These are phyloP conservation scores for Listrodromus nycthemerus DNA, from an alignment of 2,888 invertebrate species.

Conservation along the genomic window DNA sequence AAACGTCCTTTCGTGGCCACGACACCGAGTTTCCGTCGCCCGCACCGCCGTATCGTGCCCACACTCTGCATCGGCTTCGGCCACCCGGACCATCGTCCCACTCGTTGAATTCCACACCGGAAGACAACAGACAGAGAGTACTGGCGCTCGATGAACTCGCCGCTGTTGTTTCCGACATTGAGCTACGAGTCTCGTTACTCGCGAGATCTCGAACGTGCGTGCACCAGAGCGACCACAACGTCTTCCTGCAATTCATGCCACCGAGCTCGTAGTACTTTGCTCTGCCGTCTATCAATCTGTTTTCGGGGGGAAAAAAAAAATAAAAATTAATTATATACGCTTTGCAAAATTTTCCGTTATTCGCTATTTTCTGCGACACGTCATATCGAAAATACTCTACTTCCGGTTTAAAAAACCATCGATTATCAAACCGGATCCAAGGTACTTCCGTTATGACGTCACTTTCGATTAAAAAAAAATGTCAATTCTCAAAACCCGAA, in stretches of 20 bases:
- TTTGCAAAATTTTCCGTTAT: background rate
- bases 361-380: too few species aligned
- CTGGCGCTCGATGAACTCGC: slow-evolving; percentile 85
- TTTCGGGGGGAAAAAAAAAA: background rate
- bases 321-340: background rate
- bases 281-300: slow-evolving; percentile 79
- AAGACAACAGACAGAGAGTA: slow-evolving; percentile 84
- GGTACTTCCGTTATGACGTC: too few species aligned
- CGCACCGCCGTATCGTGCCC: slow-evolving; percentile 75
- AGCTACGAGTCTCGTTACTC: slow-evolving; percentile 84
- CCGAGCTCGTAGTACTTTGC: slow-evolving; percentile 89
- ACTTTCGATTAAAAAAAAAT: too few species aligned
- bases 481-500: too few species aligned
- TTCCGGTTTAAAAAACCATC: too few species aligned
- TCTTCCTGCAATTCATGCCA: slow-evolving; percentile 86
- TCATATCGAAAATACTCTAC: background rate
- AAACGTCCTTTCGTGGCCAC: slow-evolving; percentile 87
- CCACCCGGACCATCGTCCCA: slow-evolving; percentile 72
- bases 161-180: slow-evolving; percentile 86
- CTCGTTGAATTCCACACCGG: slow-evolving; percentile 76
- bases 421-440: too few species aligned
- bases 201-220: slow-evolving; percentile 84
- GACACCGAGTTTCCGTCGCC: slow-evolving; percentile 72
- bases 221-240: slow-evolving; percentile 88
- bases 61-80: slow-evolving; percentile 69